Conservation (phyloP, 2,113 vertebrate genomes). For the Numida meleagris region DNA sequence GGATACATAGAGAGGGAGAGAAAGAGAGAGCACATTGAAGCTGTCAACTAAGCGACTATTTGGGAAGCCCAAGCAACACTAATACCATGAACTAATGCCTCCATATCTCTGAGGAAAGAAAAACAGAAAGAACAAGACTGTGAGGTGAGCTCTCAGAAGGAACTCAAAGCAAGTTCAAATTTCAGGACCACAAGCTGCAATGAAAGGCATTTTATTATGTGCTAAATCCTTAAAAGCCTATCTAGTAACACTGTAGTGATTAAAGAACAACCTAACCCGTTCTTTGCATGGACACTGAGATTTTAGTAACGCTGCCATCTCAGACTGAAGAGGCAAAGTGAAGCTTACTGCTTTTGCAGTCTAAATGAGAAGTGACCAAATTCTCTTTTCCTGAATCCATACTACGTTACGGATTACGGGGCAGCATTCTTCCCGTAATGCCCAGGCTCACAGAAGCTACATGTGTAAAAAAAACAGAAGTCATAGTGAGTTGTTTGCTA, state of each 20-base stretch:
- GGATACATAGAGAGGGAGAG: no score
- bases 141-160: not conserved
- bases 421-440: not conserved
- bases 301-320: accelerated
- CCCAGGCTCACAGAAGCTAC: not conserved
- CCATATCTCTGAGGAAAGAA: not conserved
- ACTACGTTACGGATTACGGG: not conserved
- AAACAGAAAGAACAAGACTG: not conserved
- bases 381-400: not conserved
- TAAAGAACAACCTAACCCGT: not conserved
- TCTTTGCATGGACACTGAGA: not conserved
- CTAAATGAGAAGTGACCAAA: not conserved
- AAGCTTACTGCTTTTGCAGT: not conserved
- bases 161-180: not conserved
- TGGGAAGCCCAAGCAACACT: not conserved
- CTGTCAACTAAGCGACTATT: not conserved
- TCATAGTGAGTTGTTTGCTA: not conserved
- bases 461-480: not conserved
- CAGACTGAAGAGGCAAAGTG: not conserved
- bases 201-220: not conserved
- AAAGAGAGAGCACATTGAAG: not conserved
- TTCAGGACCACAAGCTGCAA: not conserved
- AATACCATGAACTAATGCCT: not conserved
- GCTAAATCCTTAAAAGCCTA: not conserved
- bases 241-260: not conserved